phyloP scores from a whole-genome alignment of 1,140 invertebrate genomes.

The Eupristina koningsbergeri region DNA sequence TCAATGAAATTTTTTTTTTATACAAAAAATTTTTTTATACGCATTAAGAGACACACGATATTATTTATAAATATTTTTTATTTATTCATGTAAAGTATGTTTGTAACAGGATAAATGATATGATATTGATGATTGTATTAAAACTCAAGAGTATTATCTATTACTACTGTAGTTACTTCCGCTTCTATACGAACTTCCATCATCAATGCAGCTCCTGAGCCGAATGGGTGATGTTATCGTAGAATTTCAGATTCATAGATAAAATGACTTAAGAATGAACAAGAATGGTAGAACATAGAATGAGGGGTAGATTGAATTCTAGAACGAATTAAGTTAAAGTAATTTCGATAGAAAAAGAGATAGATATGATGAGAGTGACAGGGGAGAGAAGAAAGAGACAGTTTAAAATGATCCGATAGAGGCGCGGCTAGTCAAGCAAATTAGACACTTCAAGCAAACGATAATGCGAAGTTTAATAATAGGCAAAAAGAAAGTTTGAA shows the following conservation, averaged over 20 bases:
- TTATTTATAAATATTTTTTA: background rate
- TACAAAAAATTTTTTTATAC: background rate
- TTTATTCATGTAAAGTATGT: background rate
- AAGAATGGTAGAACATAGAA: background rate
- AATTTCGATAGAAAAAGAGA: background rate
- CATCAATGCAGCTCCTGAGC: background rate
- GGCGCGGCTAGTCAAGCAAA: slow-evolving; percentile 9
- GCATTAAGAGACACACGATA: background rate
- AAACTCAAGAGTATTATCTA: background rate
- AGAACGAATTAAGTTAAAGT: slow-evolving; percentile 13
- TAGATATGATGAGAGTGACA: no score
- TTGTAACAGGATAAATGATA: background rate
- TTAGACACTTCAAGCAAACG: background rate
- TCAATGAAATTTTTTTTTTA: no score
- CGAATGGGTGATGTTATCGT: slow-evolving; percentile 47
- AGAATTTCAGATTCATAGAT: slow-evolving; percentile 48
- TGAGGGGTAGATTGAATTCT: slow-evolving; percentile 11
- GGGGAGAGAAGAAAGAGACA: background rate
- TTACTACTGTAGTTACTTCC: background rate
- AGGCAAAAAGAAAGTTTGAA: background rate
- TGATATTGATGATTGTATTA: background rate
- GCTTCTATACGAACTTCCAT: background rate
- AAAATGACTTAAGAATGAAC: background rate
- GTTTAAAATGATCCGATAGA: background rate
- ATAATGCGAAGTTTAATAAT: background rate